Conservation (phyloP, 2,113 vertebrate species). For the Rhynchomys soricoides region DNA sequence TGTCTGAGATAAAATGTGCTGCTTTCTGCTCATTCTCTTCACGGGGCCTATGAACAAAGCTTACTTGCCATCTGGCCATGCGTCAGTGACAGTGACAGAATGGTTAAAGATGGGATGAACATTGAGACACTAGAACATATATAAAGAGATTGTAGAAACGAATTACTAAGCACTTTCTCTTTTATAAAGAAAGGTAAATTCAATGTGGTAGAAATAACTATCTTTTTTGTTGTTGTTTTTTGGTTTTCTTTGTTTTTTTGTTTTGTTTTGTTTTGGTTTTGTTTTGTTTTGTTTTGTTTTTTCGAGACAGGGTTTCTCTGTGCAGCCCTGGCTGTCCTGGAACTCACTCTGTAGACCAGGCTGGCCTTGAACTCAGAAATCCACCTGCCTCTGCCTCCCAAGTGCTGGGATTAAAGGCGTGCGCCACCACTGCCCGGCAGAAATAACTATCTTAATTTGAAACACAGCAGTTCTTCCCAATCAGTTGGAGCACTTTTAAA, state of each 20-base stretch:
- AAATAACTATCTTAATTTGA: slow-evolving; percentile 7
- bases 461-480: not conserved
- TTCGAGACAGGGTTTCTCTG: too few species aligned
- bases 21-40: slow-evolving; percentile 58
- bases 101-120: slow-evolving; percentile 32
- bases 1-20: slow-evolving; percentile 74
- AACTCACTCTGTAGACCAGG: too few species aligned
- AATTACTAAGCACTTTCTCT: not conserved
- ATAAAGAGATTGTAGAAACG: not conserved
- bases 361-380: too few species aligned
- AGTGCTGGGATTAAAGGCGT: too few species aligned
- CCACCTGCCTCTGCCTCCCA: too few species aligned
- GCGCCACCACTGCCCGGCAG: too few species aligned
- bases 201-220: not conserved
- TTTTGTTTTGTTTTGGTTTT: too few species aligned
- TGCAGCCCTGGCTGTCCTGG: too few species aligned
- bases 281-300: too few species aligned
- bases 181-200: slow-evolving; percentile 15
- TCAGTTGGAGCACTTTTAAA: slow-evolving; percentile 1
- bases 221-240: too few species aligned
- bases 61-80: slow-evolving; percentile 57
- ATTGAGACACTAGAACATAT: not conserved
- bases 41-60: not conserved
- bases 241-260: too few species aligned
- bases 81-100: not conserved